Conservation (phyloP, 2,888 invertebrate species). For the Nezara viridula region DNA sequence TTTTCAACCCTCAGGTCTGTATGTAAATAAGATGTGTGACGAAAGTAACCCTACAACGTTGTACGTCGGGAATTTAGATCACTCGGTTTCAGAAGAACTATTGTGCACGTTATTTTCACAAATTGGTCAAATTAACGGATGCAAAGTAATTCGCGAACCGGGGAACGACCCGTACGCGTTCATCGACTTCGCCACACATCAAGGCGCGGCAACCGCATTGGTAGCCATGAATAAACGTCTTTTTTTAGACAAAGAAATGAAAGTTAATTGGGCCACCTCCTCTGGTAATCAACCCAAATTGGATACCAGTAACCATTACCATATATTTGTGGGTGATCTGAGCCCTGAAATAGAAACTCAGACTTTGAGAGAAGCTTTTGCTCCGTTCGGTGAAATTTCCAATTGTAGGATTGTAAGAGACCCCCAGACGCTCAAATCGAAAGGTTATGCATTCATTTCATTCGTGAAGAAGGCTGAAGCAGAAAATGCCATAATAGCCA, state of each 20-base stretch:
- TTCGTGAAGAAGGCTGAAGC: slow-evolving; percentile 99
- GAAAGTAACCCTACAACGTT: slow-evolving; percentile 95
- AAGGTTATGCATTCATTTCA: slow-evolving; percentile 99
- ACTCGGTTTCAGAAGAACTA: slow-evolving; percentile 93
- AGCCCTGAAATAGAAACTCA: slow-evolving; percentile 99
- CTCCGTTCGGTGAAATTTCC: slow-evolving; percentile 98
- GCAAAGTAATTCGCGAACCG: slow-evolving; percentile 98
- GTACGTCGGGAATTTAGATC: slow-evolving; percentile 98
- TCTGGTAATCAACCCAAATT: slow-evolving; percentile 97
- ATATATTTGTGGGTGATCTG: slow-evolving; percentile 99
- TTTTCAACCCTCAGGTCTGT: not conserved
- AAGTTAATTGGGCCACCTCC: slow-evolving; percentile 99
- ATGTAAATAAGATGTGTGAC: slow-evolving; percentile 79
- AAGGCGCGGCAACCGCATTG: slow-evolving; percentile 95
- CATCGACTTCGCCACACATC: slow-evolving; percentile 97
- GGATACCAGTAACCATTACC: slow-evolving; percentile 98
- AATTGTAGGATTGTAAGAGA: slow-evolving; percentile 99
- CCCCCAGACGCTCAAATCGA: slow-evolving; percentile 98
- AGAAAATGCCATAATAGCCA: slow-evolving; percentile 96
- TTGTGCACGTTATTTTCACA: slow-evolving; percentile 95
- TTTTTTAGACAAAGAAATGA: slow-evolving; percentile 98
- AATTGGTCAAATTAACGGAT: slow-evolving; percentile 97
- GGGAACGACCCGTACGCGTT: slow-evolving; percentile 99
- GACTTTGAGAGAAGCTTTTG: slow-evolving; percentile 96
- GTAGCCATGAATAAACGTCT: slow-evolving; percentile 99